Conservation (phyloP, 2,113 vertebrate species). For the Noturus placidus region DNA sequence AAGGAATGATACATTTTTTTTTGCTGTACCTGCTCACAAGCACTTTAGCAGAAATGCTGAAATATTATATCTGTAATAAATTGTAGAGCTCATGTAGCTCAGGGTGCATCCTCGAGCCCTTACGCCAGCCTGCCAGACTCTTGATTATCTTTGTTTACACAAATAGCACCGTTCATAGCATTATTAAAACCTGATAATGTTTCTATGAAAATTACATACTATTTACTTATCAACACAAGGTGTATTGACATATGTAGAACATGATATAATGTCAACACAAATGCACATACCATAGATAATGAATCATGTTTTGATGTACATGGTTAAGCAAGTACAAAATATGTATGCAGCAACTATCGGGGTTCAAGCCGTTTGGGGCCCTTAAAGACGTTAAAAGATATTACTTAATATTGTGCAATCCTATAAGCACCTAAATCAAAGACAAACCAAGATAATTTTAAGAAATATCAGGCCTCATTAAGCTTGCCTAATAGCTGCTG, state of each 20-base stretch:
- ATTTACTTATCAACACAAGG: neutral
- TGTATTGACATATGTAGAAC: neutral
- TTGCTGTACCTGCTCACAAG: slow-evolving; percentile 69
- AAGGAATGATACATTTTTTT: slow-evolving; percentile 57
- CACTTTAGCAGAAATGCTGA: slow-evolving; percentile 67
- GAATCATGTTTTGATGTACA: slow-evolving; percentile 37
- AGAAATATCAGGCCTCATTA: no score
- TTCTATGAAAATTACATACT: slow-evolving; percentile 4
- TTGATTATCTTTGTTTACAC: neutral
- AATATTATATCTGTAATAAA: slow-evolving; percentile 70
- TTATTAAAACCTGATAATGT: neutral
- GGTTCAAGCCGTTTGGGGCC: no score
- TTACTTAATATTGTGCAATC: no score
- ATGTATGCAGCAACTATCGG: no score
- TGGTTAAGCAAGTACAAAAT: slow-evolving; percentile 40
- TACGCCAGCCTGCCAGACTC: neutral
- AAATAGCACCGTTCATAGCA: neutral
- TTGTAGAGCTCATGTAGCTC: slow-evolving; percentile 51
- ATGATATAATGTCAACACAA: neutral
- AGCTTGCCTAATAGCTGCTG: no score
- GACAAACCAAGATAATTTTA: no score
- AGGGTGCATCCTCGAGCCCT: neutral
- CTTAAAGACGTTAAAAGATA: no score
- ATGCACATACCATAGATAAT: slow-evolving; percentile 6
- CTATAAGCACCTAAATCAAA: no score